These are phyloP conservation scores for Ctenoplectra terminalis DNA, from an alignment of 1,140 invertebrate genomes.

Conservation along the genomic window DNA sequence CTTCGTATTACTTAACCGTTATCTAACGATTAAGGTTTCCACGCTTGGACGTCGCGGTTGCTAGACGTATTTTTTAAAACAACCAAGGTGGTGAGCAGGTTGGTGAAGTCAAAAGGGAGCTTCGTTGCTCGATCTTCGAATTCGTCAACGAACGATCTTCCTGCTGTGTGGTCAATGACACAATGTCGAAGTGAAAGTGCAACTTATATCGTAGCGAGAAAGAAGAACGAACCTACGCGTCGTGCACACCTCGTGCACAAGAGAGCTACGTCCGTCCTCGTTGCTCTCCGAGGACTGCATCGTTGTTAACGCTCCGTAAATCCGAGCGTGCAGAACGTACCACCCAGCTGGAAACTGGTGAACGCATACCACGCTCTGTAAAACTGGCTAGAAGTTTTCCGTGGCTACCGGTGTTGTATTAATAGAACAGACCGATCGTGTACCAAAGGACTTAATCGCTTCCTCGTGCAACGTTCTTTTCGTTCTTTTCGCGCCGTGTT, in stretches of 20 bases:
- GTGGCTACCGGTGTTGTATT: neutral
- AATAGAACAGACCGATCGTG: constrained; percentile 11
- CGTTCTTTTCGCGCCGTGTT: too few relatives aligned
- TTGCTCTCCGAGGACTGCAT: neutral
- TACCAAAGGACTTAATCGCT: constrained; percentile 31
- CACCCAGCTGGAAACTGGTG: neutral
- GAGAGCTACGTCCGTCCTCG: constrained; percentile 1
- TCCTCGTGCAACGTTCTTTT: constrained; percentile 11
- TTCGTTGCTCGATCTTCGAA: constrained; percentile 25
- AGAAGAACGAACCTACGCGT: constrained; percentile 63
- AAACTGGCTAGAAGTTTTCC: neutral
- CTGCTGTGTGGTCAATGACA: constrained; percentile 65
- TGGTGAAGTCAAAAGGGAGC: neutral
- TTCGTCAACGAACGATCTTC: constrained; percentile 49
- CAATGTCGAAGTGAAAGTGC: constrained; percentile 68
- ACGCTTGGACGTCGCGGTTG: neutral
- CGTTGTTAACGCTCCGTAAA: neutral
- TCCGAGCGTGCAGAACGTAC: neutral
- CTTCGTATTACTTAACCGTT: neutral
- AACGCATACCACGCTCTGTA: neutral
- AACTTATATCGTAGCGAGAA: constrained; percentile 55
- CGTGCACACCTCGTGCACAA: neutral
- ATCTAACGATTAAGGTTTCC: constrained; percentile 9
- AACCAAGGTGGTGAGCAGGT: neutral
- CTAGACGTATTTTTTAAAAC: neutral